Percentiles rank a stretch among this genome's conserved stretches.
Conservation (phyloP, 1,140 invertebrate species). For the Centruroides vittatus region DNA sequence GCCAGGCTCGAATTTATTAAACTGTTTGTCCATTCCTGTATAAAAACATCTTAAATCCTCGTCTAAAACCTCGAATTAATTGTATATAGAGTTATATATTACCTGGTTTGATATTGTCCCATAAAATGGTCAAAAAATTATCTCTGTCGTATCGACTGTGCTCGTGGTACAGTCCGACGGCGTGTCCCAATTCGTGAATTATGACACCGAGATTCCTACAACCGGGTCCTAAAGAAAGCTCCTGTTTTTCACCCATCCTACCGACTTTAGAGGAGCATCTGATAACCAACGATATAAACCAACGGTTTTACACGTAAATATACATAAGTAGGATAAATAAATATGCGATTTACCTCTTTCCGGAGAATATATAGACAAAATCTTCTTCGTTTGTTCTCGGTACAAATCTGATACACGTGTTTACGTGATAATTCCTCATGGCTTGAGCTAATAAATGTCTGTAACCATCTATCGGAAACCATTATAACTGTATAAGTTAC, state of each 20-base stretch:
- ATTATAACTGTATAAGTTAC: too few relatives aligned
- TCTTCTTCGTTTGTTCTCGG: too few relatives aligned
- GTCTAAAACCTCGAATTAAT: too few relatives aligned
- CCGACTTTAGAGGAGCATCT: not conserved
- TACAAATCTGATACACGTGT: too few relatives aligned
- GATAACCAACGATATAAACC: too few relatives aligned
- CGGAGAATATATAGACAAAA: too few relatives aligned
- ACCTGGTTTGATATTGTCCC: constrained; percentile 20
- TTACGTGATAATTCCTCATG: too few relatives aligned
- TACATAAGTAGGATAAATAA: too few relatives aligned
- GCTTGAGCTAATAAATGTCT: too few relatives aligned
- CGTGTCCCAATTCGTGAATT: constrained; percentile 25
- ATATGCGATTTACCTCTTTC: too few relatives aligned
- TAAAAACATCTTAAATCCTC: not conserved
- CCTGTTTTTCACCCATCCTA: not conserved
- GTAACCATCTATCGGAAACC: too few relatives aligned
- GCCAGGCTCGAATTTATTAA: constrained; percentile 2
- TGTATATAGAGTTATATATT: not conserved
- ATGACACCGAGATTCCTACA: constrained; percentile 15
- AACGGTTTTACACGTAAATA: too few relatives aligned
- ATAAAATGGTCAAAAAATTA: constrained; percentile 22
- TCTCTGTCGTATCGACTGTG: constrained; percentile 30
- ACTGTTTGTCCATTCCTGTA: constrained; percentile 4
- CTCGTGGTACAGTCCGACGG: constrained; percentile 29
- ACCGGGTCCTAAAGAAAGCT: constrained; percentile 4